Evolutionary conservation across 2,113 vertebrate genomes (phyloP).

Genomic region (Hippocampus mohnikei): DNA sequence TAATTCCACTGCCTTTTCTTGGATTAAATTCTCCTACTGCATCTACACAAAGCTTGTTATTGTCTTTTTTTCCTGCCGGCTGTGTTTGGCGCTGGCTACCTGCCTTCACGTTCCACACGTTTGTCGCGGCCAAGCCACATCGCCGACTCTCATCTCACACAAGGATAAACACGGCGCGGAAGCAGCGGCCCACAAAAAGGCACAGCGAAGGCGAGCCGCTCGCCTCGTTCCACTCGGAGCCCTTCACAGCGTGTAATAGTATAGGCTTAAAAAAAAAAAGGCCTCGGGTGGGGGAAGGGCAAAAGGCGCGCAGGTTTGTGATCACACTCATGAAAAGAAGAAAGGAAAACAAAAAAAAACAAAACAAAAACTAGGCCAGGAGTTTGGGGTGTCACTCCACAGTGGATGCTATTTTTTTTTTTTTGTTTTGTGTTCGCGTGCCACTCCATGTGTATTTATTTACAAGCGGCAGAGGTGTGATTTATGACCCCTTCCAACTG

Average conservation of each 20-base stretch:
- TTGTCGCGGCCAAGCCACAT: slow-evolving; percentile 54
- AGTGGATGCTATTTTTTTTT: slow-evolving; percentile 41
- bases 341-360: neutral
- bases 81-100: slow-evolving; percentile 7
- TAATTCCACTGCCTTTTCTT: neutral
- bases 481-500: slow-evolving; percentile 65
- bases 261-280: slow-evolving; percentile 56
- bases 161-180: slow-evolving; percentile 39
- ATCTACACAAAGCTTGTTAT: neutral
- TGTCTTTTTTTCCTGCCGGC: neutral
- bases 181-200: slow-evolving; percentile 43
- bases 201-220: slow-evolving; percentile 63
- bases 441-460: slow-evolving; percentile 56
- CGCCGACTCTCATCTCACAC: slow-evolving; percentile 53
- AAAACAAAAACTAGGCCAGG: slow-evolving; percentile 72
- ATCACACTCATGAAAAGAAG: slow-evolving; percentile 62
- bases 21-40: neutral
- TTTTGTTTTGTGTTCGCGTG: slow-evolving; percentile 31
- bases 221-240: slow-evolving; percentile 67
- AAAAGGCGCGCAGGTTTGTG: slow-evolving; percentile 75
- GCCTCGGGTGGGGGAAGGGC: slow-evolving; percentile 72
- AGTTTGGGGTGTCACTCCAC: slow-evolving; percentile 49
- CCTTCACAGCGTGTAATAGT: slow-evolving; percentile 70
- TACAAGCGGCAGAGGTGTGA: slow-evolving; percentile 45
- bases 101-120: slow-evolving; percentile 28